A percentile compares a stretch with the other conserved stretches of the same genome.
Evolutionary conservation across 2,888 invertebrate genomes (phyloP).

Genomic region (Subacronicta megacephala): DNA sequence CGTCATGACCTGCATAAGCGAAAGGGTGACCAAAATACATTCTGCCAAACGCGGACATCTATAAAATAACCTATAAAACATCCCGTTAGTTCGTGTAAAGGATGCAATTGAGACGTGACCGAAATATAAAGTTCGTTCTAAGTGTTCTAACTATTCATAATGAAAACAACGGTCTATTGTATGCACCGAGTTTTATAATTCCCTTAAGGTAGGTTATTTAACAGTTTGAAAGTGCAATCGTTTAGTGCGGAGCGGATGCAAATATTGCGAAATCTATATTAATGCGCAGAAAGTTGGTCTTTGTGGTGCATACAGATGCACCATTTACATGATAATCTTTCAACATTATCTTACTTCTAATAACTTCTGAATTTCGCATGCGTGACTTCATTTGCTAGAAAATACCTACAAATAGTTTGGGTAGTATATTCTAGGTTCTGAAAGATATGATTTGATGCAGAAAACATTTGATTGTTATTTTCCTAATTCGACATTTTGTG

Average conservation of each 20-base stretch:
- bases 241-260: conserved; percentile 60
- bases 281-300: conserved; percentile 47
- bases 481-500: no score
- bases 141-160: conserved; percentile 66
- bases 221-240: conserved; percentile 75
- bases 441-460: no score
- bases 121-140: conserved; percentile 59
- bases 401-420: no score
- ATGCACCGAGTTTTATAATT: conserved; percentile 67
- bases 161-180: conserved; percentile 67
- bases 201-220: conserved; percentile 73
- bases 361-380: no score
- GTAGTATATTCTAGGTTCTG: no score
- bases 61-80: conserved; percentile 67
- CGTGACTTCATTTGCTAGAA: no score
- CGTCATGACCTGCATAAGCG: conserved; percentile 59
- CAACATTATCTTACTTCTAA: no score
- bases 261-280: conserved; percentile 48
- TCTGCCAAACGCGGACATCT: conserved; percentile 59
- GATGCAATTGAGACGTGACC: conserved; percentile 77
- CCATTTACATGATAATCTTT: no score
- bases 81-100: conserved; percentile 79
- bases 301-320: conserved; percentile 31
- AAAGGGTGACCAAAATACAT: conserved; percentile 72
- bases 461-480: no score